A percentile compares a stretch with the other conserved stretches of the same genome.
These are phyloP conservation scores for Cranoglanis bouderius DNA, from an alignment of 2,113 vertebrate species.

Conservation along the genomic window DNA sequence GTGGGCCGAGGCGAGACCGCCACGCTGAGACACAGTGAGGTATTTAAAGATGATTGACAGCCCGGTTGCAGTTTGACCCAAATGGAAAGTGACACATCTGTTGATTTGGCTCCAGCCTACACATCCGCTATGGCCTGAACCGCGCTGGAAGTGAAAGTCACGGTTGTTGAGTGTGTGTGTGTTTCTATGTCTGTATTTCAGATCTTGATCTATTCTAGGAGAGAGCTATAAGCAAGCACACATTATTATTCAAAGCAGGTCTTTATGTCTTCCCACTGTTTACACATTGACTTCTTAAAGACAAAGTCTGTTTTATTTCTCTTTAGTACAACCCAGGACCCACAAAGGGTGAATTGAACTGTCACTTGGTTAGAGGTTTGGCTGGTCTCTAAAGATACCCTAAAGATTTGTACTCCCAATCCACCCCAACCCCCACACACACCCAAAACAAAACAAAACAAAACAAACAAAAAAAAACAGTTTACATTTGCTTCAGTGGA, in stretches of 20 bases:
- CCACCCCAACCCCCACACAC: too few relatives aligned
- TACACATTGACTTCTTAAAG: slow-evolving; percentile 26
- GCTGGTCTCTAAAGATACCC: neutral
- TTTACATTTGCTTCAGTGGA: neutral
- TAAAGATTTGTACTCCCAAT: neutral
- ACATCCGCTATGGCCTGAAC: slow-evolving; percentile 53
- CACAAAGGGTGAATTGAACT: slow-evolving; percentile 4
- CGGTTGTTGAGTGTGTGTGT: neutral
- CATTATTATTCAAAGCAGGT: slow-evolving; percentile 37
- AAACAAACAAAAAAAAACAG: neutral
- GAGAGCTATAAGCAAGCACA: slow-evolving; percentile 12
- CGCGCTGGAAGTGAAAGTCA: slow-evolving; percentile 11
- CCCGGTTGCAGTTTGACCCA: slow-evolving; percentile 61
- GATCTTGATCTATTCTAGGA: slow-evolving; percentile 7
- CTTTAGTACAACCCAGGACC: neutral
- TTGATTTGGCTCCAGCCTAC: slow-evolving; percentile 69
- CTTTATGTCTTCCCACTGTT: slow-evolving; percentile 26
- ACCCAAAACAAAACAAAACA: too few relatives aligned
- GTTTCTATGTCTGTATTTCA: slow-evolving; percentile 38
- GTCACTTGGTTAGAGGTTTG: neutral
- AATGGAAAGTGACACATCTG: slow-evolving; percentile 72
- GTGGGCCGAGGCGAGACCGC: slow-evolving; percentile 32
- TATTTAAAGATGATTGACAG: slow-evolving; percentile 67
- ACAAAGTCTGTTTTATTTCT: slow-evolving; percentile 22
- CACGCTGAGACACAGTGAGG: slow-evolving; percentile 47